These are phyloP conservation scores for Kryptopterus vitreolus DNA, from an alignment of 2,797 vertebrate species.

Conservation along the genomic window DNA sequence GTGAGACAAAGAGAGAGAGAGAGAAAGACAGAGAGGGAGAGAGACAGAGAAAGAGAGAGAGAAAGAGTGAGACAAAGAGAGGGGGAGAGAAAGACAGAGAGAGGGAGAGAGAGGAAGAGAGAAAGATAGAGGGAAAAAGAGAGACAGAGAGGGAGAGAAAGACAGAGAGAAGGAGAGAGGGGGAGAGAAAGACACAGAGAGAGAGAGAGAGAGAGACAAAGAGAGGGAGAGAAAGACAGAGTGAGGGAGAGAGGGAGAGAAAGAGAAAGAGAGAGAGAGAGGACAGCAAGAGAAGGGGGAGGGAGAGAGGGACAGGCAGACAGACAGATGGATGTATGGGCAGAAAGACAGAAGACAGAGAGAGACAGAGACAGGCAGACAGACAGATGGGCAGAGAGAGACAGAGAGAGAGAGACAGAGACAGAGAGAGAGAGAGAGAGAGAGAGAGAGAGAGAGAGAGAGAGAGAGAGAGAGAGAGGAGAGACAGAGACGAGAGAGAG, in stretches of 20 bases:
- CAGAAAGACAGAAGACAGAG: neutral
- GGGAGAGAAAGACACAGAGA: neutral
- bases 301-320: neutral
- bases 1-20: conserved; percentile 3
- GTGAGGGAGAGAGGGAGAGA: conserved; percentile 3
- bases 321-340: neutral
- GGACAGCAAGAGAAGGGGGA: neutral
- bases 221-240: neutral
- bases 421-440: neutral
- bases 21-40: neutral
- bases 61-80: neutral
- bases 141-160: neutral
- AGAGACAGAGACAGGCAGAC: neutral
- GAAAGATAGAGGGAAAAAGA: neutral
- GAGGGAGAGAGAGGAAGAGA: neutral
- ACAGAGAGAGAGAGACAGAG: neutral
- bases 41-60: neutral
- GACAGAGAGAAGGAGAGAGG: neutral
- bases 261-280: neutral
- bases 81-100: neutral
- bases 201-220: neutral
- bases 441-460: neutral
- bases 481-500: conserved; percentile 1
- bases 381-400: neutral
- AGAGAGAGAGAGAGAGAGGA: neutral